phyloP scores from a whole-genome alignment of 2,113 vertebrate genomes.

The Henicopernis longicauda region DNA sequence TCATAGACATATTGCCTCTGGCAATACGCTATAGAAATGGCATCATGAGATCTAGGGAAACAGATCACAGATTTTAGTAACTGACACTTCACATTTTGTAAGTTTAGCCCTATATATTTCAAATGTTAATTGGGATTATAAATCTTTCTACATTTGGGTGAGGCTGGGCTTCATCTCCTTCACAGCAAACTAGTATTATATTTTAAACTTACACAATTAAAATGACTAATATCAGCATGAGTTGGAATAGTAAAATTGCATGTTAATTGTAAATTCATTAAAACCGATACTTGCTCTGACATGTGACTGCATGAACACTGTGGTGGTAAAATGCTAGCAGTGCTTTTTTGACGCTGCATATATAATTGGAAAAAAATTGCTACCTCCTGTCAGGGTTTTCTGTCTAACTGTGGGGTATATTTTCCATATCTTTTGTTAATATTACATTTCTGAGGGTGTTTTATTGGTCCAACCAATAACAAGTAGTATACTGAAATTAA shows the following conservation, averaged over 20 bases:
- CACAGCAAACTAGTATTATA: conserved; percentile 9
- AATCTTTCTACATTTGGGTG: conserved; percentile 9
- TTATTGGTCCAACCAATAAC: not conserved
- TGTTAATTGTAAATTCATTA: conserved; percentile 71
- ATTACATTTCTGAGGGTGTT: conserved; percentile 6
- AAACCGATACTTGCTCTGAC: conserved; percentile 58
- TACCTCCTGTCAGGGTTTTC: conserved; percentile 57
- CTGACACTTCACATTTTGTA: conserved; percentile 53
- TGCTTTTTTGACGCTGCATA: conserved; percentile 55
- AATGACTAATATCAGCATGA: conserved; percentile 42
- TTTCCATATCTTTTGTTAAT: conserved; percentile 36
- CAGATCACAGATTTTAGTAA: conserved; percentile 57
- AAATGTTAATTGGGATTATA: conserved; percentile 69
- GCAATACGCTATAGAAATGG: conserved; percentile 54
- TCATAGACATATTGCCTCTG: conserved; percentile 53
- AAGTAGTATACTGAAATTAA: not conserved
- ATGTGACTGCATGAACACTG: conserved; percentile 45
- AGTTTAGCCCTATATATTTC: conserved; percentile 44
- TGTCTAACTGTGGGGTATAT: conserved; percentile 13
- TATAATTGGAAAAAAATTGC: conserved; percentile 58
- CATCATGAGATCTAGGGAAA: conserved; percentile 36
- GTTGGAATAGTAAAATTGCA: conserved; percentile 42
- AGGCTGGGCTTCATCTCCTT: conserved; percentile 10
- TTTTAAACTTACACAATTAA: conserved; percentile 41
- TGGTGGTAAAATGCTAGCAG: conserved; percentile 60